Percentiles rank a stretch among this genome's conserved stretches.
Conservation (phyloP, 2,113 vertebrate genomes). For the Pagrus major region DNA sequence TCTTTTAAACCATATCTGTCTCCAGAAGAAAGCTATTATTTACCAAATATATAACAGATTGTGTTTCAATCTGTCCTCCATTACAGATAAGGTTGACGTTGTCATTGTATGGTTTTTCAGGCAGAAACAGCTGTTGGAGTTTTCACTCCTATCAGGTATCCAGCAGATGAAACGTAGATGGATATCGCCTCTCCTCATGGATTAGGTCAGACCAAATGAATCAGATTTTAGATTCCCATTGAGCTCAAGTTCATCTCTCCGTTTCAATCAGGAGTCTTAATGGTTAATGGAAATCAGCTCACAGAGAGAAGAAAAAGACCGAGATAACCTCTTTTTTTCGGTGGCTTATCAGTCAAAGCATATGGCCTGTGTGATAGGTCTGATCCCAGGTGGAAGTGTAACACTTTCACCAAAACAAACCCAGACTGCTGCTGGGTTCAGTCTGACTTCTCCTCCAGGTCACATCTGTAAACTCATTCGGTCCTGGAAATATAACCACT, state of each 20-base stretch:
- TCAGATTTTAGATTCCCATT: slow-evolving; percentile 35
- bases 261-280: slow-evolving; percentile 13
- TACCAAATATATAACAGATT: slow-evolving; percentile 24
- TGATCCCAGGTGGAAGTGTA: slow-evolving; percentile 32
- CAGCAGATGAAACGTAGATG: slow-evolving; percentile 61
- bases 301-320: slow-evolving; percentile 53
- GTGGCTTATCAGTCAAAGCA: slow-evolving; percentile 52
- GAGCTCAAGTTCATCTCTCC: slow-evolving; percentile 22
- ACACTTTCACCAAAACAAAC: slow-evolving; percentile 25
- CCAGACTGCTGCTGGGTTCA: slow-evolving; percentile 3
- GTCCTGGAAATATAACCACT: not conserved
- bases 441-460: not conserved
- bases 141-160: slow-evolving; percentile 57
- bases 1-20: not conserved
- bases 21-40: not conserved
- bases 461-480: not conserved
- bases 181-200: slow-evolving; percentile 46
- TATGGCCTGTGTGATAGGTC: slow-evolving; percentile 48
- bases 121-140: slow-evolving; percentile 67
- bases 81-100: slow-evolving; percentile 46
- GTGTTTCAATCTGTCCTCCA: slow-evolving; percentile 47
- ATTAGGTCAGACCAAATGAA: slow-evolving; percentile 52
- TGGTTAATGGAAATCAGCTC: slow-evolving; percentile 43
- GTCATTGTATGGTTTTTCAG: slow-evolving; percentile 34
- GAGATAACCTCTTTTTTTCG: slow-evolving; percentile 11